Evolutionary conservation across 2,113 vertebrate species (phyloP).

Genomic region (Lutjanus erythropterus): DNA sequence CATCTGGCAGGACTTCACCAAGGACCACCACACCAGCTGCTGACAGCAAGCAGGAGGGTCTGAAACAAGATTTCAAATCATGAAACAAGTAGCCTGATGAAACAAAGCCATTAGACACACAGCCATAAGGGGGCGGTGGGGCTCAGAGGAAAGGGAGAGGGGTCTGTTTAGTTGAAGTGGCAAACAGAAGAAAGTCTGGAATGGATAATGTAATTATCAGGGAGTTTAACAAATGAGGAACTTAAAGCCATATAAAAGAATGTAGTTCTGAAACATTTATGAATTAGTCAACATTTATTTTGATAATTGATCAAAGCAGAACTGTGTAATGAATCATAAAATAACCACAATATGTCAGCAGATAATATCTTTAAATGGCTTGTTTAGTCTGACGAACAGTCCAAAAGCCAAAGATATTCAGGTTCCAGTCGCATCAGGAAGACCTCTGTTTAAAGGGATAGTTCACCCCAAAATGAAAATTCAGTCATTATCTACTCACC

Average conservation of each 20-base stretch:
- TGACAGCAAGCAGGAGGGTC: slow-evolving; percentile 27
- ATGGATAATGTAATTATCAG: not conserved
- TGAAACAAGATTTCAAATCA: not conserved
- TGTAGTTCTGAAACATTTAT: not conserved
- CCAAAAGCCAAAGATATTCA: not conserved
- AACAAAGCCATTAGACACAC: slow-evolving; percentile 19
- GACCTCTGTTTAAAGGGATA: too few species aligned
- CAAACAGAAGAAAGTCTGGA: not conserved
- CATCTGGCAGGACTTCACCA: slow-evolving; percentile 81
- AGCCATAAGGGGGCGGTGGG: not conserved
- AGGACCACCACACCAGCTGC: slow-evolving; percentile 59
- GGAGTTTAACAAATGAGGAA: not conserved
- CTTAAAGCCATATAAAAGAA: not conserved
- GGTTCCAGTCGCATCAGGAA: too few species aligned
- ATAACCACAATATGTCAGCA: too few species aligned
- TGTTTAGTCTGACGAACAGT: not conserved
- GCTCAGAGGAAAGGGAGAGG: not conserved
- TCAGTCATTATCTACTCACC: too few species aligned
- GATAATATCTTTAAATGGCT: not conserved
- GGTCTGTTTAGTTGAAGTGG: not conserved
- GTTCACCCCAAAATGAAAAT: too few species aligned
- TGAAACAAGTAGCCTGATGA: not conserved
- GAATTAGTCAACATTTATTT: not conserved
- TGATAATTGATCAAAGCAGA: not conserved
- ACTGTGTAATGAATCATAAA: too few species aligned